Evolutionary conservation across 2,113 vertebrate species (phyloP).

Genomic region (Rhombomys opimus): DNA sequence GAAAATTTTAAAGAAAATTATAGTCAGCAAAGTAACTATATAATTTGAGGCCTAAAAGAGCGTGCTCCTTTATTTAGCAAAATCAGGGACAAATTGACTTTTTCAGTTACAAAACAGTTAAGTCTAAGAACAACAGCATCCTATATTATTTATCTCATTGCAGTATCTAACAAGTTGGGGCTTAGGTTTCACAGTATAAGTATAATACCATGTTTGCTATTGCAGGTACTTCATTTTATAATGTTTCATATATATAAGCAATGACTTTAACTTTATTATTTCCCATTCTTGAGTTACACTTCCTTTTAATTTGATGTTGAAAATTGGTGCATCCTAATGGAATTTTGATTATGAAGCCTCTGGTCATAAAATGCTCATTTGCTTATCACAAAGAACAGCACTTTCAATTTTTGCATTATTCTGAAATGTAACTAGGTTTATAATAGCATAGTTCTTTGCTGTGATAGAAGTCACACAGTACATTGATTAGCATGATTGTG

Average conservation of each 20-base stretch:
- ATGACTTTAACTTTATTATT: constrained; percentile 65
- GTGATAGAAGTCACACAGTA: constrained; percentile 53
- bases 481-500: constrained; percentile 75
- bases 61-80: neutral
- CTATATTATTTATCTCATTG: constrained; percentile 48
- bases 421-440: constrained; percentile 67
- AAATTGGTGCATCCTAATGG: constrained; percentile 73
- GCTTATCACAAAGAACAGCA: constrained; percentile 67
- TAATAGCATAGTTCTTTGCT: constrained; percentile 64
- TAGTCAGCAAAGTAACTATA: neutral
- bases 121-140: neutral
- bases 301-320: constrained; percentile 78
- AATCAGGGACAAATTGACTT: neutral
- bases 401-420: constrained; percentile 69
- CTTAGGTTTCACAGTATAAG: constrained; percentile 44
- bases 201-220: constrained; percentile 39
- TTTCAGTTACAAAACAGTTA: neutral
- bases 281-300: constrained; percentile 49
- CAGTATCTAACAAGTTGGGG: neutral
- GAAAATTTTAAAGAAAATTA: neutral
- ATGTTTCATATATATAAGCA: constrained; percentile 47
- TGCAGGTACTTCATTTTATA: constrained; percentile 62
- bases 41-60: neutral
- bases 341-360: constrained; percentile 73
- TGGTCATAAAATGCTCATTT: constrained; percentile 79